Evolutionary conservation across 2,797 vertebrate species (phyloP), one percentile per base, ranked within the genome.

Genomic region (Microctenopoma steveboyesi): DNA sequence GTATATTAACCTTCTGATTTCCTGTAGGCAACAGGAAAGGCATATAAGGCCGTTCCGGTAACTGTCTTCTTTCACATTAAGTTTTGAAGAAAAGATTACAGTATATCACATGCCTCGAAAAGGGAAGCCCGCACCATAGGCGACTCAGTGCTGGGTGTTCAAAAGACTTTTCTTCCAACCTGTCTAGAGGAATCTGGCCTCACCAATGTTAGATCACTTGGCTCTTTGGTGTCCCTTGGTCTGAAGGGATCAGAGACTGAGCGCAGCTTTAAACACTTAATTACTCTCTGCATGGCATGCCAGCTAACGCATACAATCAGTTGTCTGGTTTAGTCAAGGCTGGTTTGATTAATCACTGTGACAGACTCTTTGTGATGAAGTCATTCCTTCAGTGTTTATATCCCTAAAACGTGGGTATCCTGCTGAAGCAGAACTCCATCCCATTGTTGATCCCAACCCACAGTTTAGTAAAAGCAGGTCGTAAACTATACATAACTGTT

Each of bases 401-500:
- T 63, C 33, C 56, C 35, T 1, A 76, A 42, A 51, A 72, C 3
- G 45, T 59, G 45, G 39, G 48, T 48, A 55, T 71, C 71, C 64
- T 58, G 51, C 73, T 69, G 30, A 73, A 65, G 28, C 52, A 55
- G 66, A 16, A 25, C 45, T 54, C 40, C 8, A 13, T 71, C 48
- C 55, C 35, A 37, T 76, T 73, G 65, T 78, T 48, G 53, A 58
- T 73, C 52, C 60, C 60, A 55, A 48, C 47, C 59, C 55, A 69
- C 59, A 66, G 62, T 69, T 79, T 69, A 57, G 42, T 22, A 59
- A 63, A 80, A 74, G 11, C 73, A 62, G 70, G 76, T 71, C 6
- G 48, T 78, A 73, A 89, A 88, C 70, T 76, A 71, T 64, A 81
- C 66, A 69, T 69, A 71, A 86, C 83, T 86, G 74, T 89, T 87